These are phyloP conservation scores for Lerema accius DNA, from an alignment of 1,140 invertebrate species.

Conservation along the genomic window DNA sequence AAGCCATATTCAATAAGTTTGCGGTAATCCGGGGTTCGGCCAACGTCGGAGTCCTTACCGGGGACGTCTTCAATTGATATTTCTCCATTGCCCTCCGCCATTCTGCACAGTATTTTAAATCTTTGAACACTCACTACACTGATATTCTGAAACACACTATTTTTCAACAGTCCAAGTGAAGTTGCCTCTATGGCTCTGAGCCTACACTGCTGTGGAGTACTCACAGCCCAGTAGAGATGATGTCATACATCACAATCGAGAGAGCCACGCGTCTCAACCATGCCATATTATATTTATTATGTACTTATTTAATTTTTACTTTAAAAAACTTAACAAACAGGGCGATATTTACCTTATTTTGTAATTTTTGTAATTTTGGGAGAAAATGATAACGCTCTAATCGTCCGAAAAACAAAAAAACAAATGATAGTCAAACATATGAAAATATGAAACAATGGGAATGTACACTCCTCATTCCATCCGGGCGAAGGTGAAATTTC, in stretches of 20 bases:
- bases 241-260: conserved; percentile 71
- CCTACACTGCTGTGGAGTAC: conserved; percentile 45
- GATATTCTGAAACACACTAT: conserved; percentile 38
- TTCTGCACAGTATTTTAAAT: conserved; percentile 84
- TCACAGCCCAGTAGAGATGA: conserved; percentile 65
- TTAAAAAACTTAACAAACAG: conserved; percentile 47
- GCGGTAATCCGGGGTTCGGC: conserved; percentile 92
- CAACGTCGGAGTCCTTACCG: conserved; percentile 88
- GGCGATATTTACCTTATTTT: conserved; percentile 80
- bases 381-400: conserved; percentile 80
- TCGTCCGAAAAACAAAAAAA: conserved; percentile 83
- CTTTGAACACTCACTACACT: conserved; percentile 73
- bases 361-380: conserved; percentile 82
- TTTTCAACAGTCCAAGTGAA: conserved; percentile 38
- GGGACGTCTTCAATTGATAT: conserved; percentile 91
- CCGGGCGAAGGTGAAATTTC: conserved; percentile 75
- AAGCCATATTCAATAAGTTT: conserved; percentile 97
- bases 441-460: conserved; percentile 80
- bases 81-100: conserved; percentile 96
- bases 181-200: conserved; percentile 43
- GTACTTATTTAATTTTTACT: conserved; percentile 42
- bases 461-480: conserved; percentile 81
- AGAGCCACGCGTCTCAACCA: conserved; percentile 64
- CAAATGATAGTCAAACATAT: conserved; percentile 82
- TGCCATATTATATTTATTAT: conserved; percentile 54